These are phyloP conservation scores for Huso huso DNA, from an alignment of 2,797 vertebrate species.

Conservation along the genomic window DNA sequence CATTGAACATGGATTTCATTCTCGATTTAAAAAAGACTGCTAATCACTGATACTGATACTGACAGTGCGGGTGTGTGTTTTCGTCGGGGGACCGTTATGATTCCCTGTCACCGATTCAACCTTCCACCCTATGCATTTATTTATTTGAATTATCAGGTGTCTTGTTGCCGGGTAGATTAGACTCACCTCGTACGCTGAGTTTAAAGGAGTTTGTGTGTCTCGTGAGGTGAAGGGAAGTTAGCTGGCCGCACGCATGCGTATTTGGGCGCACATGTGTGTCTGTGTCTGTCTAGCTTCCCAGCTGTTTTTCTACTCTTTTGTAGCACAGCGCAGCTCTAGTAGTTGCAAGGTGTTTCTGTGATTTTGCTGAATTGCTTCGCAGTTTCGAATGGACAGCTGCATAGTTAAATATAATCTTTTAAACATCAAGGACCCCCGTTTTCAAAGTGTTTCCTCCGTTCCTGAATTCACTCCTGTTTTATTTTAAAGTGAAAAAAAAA, in stretches of 20 bases:
- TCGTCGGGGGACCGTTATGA: neutral
- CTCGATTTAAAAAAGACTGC: too few species aligned
- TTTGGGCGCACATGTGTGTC: slow-evolving; percentile 8
- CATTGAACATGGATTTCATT: too few species aligned
- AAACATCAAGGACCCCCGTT: slow-evolving; percentile 1
- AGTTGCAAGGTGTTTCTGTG: slow-evolving; percentile 36
- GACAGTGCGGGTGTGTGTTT: neutral
- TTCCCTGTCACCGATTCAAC: neutral
- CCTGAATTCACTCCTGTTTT: too few species aligned
- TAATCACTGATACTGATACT: too few species aligned
- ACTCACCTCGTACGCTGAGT: slow-evolving; percentile 18
- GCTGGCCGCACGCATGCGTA: slow-evolving; percentile 52
- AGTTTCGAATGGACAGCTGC: slow-evolving; percentile 24
- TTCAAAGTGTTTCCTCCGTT: neutral
- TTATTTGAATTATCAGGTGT: neutral
- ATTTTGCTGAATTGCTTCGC: slow-evolving; percentile 38
- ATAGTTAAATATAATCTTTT: neutral
- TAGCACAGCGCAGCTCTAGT: slow-evolving; percentile 14
- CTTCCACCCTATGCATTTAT: neutral
- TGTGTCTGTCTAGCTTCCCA: slow-evolving; percentile 20
- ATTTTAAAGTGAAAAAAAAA: too few species aligned
- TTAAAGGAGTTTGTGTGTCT: slow-evolving; percentile 58
- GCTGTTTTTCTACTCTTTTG: slow-evolving; percentile 45
- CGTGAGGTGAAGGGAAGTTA: slow-evolving; percentile 67
- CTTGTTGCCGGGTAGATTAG: neutral